These are phyloP conservation scores for Nebria salina DNA, from an alignment of 2,888 invertebrate species.

Conservation along the genomic window DNA sequence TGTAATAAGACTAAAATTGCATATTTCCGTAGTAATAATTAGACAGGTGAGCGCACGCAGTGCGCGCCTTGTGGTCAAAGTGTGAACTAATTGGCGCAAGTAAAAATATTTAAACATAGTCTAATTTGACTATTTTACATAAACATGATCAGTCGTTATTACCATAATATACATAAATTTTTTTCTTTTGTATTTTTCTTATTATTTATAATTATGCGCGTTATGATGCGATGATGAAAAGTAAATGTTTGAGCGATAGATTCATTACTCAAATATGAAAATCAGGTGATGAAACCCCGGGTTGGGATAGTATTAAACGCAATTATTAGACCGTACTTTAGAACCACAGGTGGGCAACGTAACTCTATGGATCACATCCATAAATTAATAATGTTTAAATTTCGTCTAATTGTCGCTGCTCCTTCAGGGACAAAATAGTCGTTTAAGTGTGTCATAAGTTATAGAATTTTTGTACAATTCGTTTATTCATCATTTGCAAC, in stretches of 20 bases:
- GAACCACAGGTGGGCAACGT: background rate
- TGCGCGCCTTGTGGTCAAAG: background rate
- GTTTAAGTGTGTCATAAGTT: too few species aligned
- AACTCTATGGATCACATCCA: background rate
- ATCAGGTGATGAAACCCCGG: background rate
- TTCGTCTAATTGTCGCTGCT: too few species aligned
- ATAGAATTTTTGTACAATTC: background rate
- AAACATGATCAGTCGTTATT: background rate
- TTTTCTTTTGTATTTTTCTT: background rate
- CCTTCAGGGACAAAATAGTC: too few species aligned
- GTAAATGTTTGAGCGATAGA: background rate
- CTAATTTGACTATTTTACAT: conserved; percentile 1
- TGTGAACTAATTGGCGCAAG: background rate
- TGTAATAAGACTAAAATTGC: background rate
- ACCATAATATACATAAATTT: background rate
- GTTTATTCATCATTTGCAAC: background rate
- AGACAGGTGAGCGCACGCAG: background rate
- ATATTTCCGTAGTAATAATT: background rate
- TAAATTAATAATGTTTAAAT: too few species aligned
- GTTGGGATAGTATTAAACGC: too few species aligned
- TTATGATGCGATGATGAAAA: background rate
- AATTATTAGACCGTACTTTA: background rate
- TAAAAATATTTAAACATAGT: background rate
- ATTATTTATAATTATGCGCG: background rate
- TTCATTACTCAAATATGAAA: background rate